Evolutionary conservation across 2,797 vertebrate genomes (phyloP).

Genomic region (Tinamus major): DNA sequence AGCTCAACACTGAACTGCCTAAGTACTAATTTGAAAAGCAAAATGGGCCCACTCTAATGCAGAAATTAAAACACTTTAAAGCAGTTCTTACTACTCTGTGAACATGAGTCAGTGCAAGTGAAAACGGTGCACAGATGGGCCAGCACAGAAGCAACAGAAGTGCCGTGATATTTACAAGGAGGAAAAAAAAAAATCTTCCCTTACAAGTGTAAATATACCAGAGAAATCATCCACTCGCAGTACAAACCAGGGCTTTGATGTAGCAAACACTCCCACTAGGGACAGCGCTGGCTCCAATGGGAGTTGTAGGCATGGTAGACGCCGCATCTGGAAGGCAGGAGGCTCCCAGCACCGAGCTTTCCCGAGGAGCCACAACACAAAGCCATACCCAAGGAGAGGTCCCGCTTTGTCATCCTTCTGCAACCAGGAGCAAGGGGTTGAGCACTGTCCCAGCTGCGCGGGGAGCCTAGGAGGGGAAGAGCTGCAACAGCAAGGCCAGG

Average conservation of each 20-base stretch:
- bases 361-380: background rate
- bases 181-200: background rate
- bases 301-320: slow-evolving; percentile 26
- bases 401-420: background rate
- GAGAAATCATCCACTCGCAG: slow-evolving; percentile 13
- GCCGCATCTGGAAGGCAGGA: slow-evolving; percentile 5
- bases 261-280: slow-evolving; percentile 52
- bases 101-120: slow-evolving; percentile 63
- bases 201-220: slow-evolving; percentile 68
- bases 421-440: background rate
- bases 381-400: background rate
- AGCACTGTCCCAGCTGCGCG: background rate
- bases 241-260: slow-evolving; percentile 56
- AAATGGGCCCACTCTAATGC: background rate
- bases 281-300: background rate
- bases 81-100: slow-evolving; percentile 30
- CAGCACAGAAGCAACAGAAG: slow-evolving; percentile 67
- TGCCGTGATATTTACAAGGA: slow-evolving; percentile 60
- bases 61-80: slow-evolving; percentile 31
- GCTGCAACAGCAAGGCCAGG: rapidly evolving
- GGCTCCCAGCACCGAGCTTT: background rate
- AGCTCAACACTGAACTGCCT: background rate
- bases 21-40: background rate
- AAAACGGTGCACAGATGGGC: slow-evolving; percentile 68
- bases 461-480: background rate